Evolutionary conservation across 1,140 invertebrate species (phyloP), one percentile per base, ranked within the genome.

Genomic region (Bacillus rossius): DNA sequence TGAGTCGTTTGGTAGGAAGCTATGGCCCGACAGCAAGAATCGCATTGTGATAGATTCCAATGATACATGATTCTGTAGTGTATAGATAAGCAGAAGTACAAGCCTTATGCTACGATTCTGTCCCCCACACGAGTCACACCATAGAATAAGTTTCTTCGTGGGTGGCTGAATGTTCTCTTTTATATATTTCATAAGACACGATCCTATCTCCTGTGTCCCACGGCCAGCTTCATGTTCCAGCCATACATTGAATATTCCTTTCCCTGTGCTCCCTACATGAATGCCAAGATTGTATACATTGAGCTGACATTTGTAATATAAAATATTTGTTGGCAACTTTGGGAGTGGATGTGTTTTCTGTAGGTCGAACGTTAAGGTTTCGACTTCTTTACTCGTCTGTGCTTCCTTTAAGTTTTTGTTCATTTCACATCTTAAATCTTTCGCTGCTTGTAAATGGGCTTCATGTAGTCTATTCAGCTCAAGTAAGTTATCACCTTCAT

Each of bases 81-180:
- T n/a, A n/a, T n/a, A n/a, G n/a, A n/a, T n/a, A n/a, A n/a, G n/a
- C n/a, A n/a, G n/a, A n/a, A n/a, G n/a, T n/a, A n/a, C n/a, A n/a
- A n/a, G n/a, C n/a, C n/a, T n/a, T n/a, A n/a, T n/a, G n/a, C n/a
- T n/a, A n/a, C n/a, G n/a, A n/a, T n/a, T n/a, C n/a, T n/a, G n/a
- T n/a, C n/a, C 71, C 7, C 69, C 72, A 48, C 69, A 74, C 14
- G 61, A 71, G 60, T 74, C 67, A 49, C 57, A 63, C 71, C 69
- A 75, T n/a, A 74, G 59, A 52, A 68, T 64, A 49, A 73, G 58
- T 34, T 69, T 16, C 48, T 67, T 63, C 23, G 69, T 59, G 37
- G 29, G 49, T n/a, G 20, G 8, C 49, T 47, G 19, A 8, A 69
- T 26, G 38, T 65, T 58, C 50, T 64, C 50, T 59, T 29, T 58